Evolutionary conservation across 2,113 vertebrate genomes (phyloP).

Genomic region (Struthidea cinerea): DNA sequence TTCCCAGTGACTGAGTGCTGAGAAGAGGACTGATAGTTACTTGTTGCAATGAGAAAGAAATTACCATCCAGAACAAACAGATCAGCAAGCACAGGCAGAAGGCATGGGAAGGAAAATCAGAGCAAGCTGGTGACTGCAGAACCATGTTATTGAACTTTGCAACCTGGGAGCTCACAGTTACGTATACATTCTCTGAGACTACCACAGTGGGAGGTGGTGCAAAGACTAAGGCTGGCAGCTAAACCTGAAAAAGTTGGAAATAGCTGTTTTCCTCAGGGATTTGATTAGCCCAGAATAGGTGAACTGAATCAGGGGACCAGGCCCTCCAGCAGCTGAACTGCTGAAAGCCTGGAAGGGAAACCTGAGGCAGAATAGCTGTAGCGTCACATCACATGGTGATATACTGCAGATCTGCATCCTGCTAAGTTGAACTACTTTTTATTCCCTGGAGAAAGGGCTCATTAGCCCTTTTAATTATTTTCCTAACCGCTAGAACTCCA

Average conservation of each 20-base stretch:
- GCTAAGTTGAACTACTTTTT: conserved; percentile 15
- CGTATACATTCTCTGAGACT: background rate
- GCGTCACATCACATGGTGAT: background rate
- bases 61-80: background rate
- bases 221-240: background rate
- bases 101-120: background rate
- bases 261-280: background rate
- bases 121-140: background rate
- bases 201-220: background rate
- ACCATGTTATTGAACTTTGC: background rate
- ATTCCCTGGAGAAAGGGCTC: conserved; percentile 31
- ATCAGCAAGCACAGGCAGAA: background rate
- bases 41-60: background rate
- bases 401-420: background rate
- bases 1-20: background rate
- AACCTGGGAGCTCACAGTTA: background rate
- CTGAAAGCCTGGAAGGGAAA: conserved; percentile 9
- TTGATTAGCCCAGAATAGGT: background rate
- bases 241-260: background rate
- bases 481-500: background rate
- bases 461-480: conserved; percentile 59
- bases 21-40: background rate
- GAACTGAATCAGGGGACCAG: background rate
- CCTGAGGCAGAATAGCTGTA: background rate
- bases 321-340: background rate